Conservation (phyloP, 2,888 invertebrate species). For the Mesopsocus fuscifrons region DNA sequence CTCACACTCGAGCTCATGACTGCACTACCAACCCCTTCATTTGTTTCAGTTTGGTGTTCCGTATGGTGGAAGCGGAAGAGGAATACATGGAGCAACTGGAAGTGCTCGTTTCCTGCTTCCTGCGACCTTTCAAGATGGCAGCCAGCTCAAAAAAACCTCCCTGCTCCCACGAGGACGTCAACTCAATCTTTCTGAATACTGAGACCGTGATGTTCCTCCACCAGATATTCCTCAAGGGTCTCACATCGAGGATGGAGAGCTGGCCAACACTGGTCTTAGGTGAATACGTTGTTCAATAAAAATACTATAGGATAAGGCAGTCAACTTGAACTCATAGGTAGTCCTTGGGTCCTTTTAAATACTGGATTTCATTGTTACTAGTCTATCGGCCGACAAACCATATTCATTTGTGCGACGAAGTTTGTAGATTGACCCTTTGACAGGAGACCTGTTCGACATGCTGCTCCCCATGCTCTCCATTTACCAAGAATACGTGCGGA, state of each 20-base stretch:
- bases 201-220: constrained; percentile 83
- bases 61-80: constrained; percentile 86
- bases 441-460: constrained; percentile 89
- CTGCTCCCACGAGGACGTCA: constrained; percentile 82
- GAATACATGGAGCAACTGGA: constrained; percentile 85
- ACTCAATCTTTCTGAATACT: constrained; percentile 82
- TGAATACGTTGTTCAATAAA: too few relatives aligned
- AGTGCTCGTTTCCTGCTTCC: constrained; percentile 64
- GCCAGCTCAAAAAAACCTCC: constrained; percentile 85
- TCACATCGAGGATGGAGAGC: constrained; percentile 76
- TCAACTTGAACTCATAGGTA: too few relatives aligned
- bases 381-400: too few relatives aligned
- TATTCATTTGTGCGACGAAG: too few relatives aligned
- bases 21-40: too few relatives aligned
- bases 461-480: constrained; percentile 84
- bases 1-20: too few relatives aligned
- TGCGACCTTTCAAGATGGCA: constrained; percentile 83
- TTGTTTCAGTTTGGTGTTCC: constrained; percentile 54
- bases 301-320: constrained; percentile 3
- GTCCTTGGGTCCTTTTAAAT: too few relatives aligned
- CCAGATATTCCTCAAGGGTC: constrained; percentile 83
- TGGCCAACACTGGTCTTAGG: constrained; percentile 88
- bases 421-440: too few relatives aligned
- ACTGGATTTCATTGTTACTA: too few relatives aligned
- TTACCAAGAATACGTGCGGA: constrained; percentile 86